Percentiles rank a stretch among this genome's conserved stretches.
Conservation (phyloP, 2,113 vertebrate species). For the Leucosticte australis region DNA sequence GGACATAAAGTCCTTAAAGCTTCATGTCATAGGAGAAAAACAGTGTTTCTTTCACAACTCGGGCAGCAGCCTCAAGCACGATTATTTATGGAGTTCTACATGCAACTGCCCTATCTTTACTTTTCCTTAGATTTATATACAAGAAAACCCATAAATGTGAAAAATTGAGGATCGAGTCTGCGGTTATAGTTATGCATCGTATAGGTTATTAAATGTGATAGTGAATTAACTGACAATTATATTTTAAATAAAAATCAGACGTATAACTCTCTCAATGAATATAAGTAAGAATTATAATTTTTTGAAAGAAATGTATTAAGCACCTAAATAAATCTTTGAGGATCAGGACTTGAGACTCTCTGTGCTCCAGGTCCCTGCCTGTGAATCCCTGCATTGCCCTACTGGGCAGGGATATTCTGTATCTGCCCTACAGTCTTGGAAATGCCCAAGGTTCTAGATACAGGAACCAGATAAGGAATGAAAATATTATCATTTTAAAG, state of each 20-base stretch:
- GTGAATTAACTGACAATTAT: not conserved
- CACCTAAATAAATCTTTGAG: not conserved
- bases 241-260: constrained; percentile 9
- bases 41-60: constrained; percentile 33
- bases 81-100: constrained; percentile 30
- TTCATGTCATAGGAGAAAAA: constrained; percentile 49
- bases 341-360: not conserved
- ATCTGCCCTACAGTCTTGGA: not conserved
- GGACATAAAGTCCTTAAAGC: constrained; percentile 65
- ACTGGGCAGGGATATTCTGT: not conserved
- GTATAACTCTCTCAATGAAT: not conserved
- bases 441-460: not conserved
- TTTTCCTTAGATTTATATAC: constrained; percentile 5
- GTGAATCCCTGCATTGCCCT: not conserved
- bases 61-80: constrained; percentile 27
- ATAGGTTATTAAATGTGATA: not conserved
- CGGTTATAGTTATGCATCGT: not conserved
- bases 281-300: not conserved
- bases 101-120: not conserved
- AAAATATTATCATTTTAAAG: not conserved
- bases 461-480: not conserved
- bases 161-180: not conserved
- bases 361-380: not conserved
- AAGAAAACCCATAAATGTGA: not conserved
- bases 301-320: not conserved